Evolutionary conservation across 1,140 invertebrate genomes (phyloP), one percentile per base, ranked within the genome.

Genomic region (Drosophila subobscura): DNA sequence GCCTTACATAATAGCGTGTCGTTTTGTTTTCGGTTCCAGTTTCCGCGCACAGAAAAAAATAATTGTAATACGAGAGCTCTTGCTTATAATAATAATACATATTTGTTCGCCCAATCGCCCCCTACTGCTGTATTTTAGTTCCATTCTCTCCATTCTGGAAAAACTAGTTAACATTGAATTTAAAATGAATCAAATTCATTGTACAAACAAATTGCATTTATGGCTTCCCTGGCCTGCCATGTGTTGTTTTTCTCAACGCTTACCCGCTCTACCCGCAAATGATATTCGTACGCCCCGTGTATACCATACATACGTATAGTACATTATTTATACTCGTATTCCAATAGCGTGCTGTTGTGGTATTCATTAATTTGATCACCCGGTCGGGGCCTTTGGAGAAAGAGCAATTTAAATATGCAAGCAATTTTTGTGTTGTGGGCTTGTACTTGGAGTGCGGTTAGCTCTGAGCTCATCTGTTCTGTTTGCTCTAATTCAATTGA

Each of bases 81-180:
- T 47, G 20, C 44, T 33, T 37, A 56, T 25, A 68, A 46, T 55
- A 67, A 29, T 67, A 68, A 25, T 12, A 8, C 7, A 47, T 55
- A 58, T 53, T 47, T 53, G 27, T 14, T 47, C 22, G 8, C 55
- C 41, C 40, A 27, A 27, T 56, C 42, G 23, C 56, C 22, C 40
- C 8, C 10, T 5, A 6, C 8, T 12, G 4, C 25, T 27, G 5
- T 27, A 27, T 27, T 12, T 37, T 10, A 27, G 47, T 50, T 66
- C 44, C 57, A 50, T 59, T 75, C 50, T 56, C 50, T 53, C 59
- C 45, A 4, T 12, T 37, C 10, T 37, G 16, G 25, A 55, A 55
- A 71, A 84, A 72, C 61, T 76, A 75, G 79, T 84, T 84, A 84
- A 58, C 79, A 84, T 84, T 85, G 79, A 84, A 84, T 84, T 76